Percentiles rank a stretch among this genome's conserved stretches.
These are phyloP conservation scores for Echeneis naucrates DNA, from an alignment of 2,797 vertebrate species.

Conservation along the genomic window DNA sequence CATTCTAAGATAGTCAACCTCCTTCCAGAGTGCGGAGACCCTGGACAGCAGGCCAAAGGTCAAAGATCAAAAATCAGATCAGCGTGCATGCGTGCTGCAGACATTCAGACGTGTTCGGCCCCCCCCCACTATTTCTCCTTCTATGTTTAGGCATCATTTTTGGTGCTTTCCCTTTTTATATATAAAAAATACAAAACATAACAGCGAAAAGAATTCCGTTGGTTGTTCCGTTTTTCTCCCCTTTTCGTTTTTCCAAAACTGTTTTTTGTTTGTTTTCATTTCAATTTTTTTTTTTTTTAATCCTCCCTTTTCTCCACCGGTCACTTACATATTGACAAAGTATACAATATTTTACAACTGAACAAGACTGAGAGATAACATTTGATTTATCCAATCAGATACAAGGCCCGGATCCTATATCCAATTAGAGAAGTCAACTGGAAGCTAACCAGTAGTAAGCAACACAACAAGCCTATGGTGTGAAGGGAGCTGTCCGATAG, in stretches of 20 bases:
- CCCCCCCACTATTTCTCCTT: conserved; percentile 63
- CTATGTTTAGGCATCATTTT: conserved; percentile 83
- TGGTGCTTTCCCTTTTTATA: conserved; percentile 89
- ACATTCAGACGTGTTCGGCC: conserved; percentile 82
- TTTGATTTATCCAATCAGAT: conserved; percentile 86
- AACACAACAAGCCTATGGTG: conserved; percentile 93
- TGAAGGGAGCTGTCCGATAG: conserved; percentile 83
- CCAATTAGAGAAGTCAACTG: conserved; percentile 88
- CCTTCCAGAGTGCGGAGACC: conserved; percentile 64
- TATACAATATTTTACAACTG: conserved; percentile 95
- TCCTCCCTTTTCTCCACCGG: conserved; percentile 81
- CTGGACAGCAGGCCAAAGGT: conserved; percentile 71
- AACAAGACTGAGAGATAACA: conserved; percentile 86
- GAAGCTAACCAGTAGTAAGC: conserved; percentile 95
- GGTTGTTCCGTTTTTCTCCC: conserved; percentile 68
- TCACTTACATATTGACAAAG: conserved; percentile 93
- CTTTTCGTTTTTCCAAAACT: conserved; percentile 78
- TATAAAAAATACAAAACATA: conserved; percentile 96
- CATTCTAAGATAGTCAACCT: conserved; percentile 80
- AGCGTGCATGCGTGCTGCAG: conserved; percentile 85
- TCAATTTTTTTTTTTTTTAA: conserved; percentile 73
- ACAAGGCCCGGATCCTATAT: conserved; percentile 84
- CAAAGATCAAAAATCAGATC: conserved; percentile 79
- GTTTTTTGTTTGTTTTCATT: conserved; percentile 71
- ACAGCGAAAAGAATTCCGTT: conserved; percentile 82